Base-by-base conservation (phyloP, 1,140 invertebrate species). In the Drosophila ercepeae region DNA sequence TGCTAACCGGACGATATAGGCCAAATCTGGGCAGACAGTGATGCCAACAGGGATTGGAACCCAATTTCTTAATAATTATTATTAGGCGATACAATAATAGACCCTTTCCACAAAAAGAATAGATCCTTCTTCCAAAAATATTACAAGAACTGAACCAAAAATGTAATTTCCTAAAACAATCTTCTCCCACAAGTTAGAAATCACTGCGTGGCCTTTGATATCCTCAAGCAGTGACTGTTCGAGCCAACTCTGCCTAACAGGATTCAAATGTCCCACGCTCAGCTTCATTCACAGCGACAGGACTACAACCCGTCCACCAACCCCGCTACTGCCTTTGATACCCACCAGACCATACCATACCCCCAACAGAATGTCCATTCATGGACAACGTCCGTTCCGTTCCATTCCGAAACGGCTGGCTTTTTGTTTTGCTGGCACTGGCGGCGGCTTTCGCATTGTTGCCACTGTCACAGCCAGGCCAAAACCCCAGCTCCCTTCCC, bases 401-500 rank as follows among this genome's bases (percentile, higher is more conserved):
- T 63, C 60, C 18, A n/a, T 27, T 60, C 23, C 23, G 45, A 48
- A 19, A 34, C 34, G 34, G 23, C 25, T 48, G 63, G 49, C 71
- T 65, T 81, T 32, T 81, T 81, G 72, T 82, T 72, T 45, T 64
- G 32, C 71, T 79, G 45, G 44, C 53, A 75, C 46, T 69, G 50
- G 64, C 51, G 57, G 57, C 46, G 49, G 68, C 49, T 52, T 32
- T 64, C 45, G 58, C 68, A 81, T 77, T 82, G 73, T 77, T 71
- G 73, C 79, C 77, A 76, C 74, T 81, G 69, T 70, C 78, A 75
- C 57, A 54, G 45, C 45, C 54, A 59, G 60, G 42, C 60, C 60
- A 64, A 61, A 55, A n/a, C 21, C 60, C 29, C 25, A 8, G 39
- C 42, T 46, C 16, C 41, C 23, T 19, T 25, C 11, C 5, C 5